phyloP scores from a whole-genome alignment of 2,113 vertebrate genomes.

The Varanus komodoensis region DNA sequence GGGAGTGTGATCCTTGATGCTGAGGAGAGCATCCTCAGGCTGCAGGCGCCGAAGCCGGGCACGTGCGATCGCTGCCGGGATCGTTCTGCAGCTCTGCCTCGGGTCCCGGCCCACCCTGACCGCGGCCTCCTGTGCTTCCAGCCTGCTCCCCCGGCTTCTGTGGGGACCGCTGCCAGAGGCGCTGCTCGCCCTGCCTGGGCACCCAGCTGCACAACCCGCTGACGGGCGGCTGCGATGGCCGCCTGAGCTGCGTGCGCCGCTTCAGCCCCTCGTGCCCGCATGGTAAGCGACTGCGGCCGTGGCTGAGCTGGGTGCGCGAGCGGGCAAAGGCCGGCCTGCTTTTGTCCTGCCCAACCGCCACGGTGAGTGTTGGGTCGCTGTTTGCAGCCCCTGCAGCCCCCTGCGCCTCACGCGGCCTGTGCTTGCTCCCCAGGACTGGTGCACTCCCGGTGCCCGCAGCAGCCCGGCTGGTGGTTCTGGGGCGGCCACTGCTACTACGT shows the following conservation, averaged over 20 bases:
- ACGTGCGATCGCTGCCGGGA: neutral
- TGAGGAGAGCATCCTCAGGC: too few relatives aligned
- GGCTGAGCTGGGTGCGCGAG: too few relatives aligned
- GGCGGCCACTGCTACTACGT: conserved; percentile 40
- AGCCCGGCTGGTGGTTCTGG: conserved; percentile 49
- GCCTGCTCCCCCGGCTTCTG: conserved; percentile 33
- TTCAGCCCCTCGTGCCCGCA: conserved; percentile 21
- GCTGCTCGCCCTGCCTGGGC: conserved; percentile 9
- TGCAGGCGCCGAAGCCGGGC: neutral
- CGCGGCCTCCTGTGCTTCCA: neutral
- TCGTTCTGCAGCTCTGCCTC: neutral
- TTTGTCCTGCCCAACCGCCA: too few relatives aligned
- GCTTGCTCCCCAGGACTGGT: conserved; percentile 24
- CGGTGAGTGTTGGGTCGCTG: too few relatives aligned
- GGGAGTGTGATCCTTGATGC: too few relatives aligned
- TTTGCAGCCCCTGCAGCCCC: too few relatives aligned
- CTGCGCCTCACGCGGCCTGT: neutral
- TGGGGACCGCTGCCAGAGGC: conserved; percentile 7
- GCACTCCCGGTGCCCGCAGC: conserved; percentile 7
- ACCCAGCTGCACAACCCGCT: conserved; percentile 3
- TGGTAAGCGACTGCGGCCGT: neutral
- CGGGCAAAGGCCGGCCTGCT: too few relatives aligned
- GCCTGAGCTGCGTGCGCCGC: conserved; percentile 11
- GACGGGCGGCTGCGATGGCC: conserved; percentile 21
- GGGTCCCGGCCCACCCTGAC: neutral